Evolutionary conservation across 2,888 invertebrate species (phyloP).

Genomic region (Pardosa pseudoannulata): DNA sequence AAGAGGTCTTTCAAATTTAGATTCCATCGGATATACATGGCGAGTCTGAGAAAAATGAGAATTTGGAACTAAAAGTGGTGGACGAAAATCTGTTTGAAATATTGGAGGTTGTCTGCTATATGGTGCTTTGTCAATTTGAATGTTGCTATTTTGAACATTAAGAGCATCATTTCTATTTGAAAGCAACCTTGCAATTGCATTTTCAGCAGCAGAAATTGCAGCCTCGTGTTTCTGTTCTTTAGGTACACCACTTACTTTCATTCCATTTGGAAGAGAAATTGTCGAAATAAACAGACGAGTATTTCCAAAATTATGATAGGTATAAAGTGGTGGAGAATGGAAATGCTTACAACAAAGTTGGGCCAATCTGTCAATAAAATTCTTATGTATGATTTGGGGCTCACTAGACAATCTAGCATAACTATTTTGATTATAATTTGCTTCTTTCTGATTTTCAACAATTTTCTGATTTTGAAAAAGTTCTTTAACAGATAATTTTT

Average conservation of each 20-base stretch:
- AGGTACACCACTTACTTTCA: slow-evolving; percentile 45
- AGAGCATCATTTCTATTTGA: neutral
- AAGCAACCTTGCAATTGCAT: slow-evolving; percentile 36
- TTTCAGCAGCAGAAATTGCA: slow-evolving; percentile 55
- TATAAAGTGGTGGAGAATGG: slow-evolving; percentile 38
- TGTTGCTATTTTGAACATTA: neutral
- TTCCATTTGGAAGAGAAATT: slow-evolving; percentile 50
- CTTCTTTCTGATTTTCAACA: slow-evolving; percentile 22
- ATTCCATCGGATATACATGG: slow-evolving; percentile 18
- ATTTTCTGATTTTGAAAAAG: slow-evolving; percentile 63
- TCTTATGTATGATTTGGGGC: neutral
- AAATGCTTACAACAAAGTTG: slow-evolving; percentile 25
- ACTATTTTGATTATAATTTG: neutral
- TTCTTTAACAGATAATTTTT: slow-evolving; percentile 64
- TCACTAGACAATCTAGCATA: neutral
- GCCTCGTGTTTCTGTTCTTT: slow-evolving; percentile 38
- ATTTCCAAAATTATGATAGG: slow-evolving; percentile 37
- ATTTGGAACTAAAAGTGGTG: neutral
- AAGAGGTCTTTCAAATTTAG: slow-evolving; percentile 32
- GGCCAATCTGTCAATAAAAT: slow-evolving; percentile 8
- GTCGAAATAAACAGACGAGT: slow-evolving; percentile 31
- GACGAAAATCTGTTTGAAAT: slow-evolving; percentile 8
- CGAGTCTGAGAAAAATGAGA: slow-evolving; percentile 12
- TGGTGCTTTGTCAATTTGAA: neutral
- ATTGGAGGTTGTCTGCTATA: neutral